Percentiles rank a stretch among this genome's conserved stretches.
phyloP scores from a whole-genome alignment of 1,140 invertebrate species.

The Metaphire vulgaris region DNA sequence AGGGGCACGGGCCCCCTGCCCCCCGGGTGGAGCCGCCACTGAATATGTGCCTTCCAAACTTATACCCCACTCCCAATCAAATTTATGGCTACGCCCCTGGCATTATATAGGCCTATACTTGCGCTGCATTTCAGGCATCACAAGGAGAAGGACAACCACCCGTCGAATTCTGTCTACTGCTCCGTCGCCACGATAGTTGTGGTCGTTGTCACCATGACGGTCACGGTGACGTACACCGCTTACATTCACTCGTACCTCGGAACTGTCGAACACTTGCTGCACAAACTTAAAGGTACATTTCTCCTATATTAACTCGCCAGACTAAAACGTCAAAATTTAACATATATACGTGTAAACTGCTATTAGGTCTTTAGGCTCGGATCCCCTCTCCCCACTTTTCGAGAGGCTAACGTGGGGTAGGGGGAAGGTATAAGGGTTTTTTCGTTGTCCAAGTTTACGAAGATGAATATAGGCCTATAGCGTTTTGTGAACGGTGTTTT shows the following conservation, averaged over 20 bases:
- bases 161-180: neutral
- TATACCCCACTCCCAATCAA: too few species aligned
- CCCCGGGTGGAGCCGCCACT: too few species aligned
- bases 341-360: neutral
- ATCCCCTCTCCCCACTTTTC: neutral
- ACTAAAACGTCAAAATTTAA: neutral
- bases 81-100: too few species aligned
- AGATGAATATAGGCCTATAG: too few species aligned
- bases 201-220: neutral
- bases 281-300: neutral
- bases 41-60: too few species aligned
- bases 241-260: neutral
- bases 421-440: neutral
- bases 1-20: too few species aligned
- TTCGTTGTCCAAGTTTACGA: neutral
- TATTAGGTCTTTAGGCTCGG: neutral
- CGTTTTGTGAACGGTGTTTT: too few species aligned
- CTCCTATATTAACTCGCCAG: neutral
- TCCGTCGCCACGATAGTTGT: neutral
- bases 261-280: neutral
- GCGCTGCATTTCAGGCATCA: neutral
- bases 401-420: neutral
- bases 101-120: too few species aligned
- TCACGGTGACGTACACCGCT: neutral
- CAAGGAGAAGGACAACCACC: neutral